Percentiles rank a stretch among this genome's conserved stretches.
These are phyloP conservation scores for Melanerpes aurifrons DNA, from an alignment of 2,113 vertebrate genomes.

Conservation along the genomic window DNA sequence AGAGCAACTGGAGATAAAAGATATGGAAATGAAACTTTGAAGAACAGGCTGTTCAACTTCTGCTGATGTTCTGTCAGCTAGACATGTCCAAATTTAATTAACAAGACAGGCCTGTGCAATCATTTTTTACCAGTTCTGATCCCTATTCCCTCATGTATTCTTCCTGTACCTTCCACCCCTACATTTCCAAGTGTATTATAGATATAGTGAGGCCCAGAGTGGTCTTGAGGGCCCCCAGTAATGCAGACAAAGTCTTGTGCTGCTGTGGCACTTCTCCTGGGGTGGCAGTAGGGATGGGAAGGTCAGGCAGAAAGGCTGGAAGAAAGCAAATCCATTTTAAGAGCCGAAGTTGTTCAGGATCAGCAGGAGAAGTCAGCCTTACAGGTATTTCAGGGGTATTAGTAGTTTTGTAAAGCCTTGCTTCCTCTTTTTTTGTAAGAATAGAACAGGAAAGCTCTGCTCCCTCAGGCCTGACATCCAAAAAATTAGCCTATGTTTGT, in stretches of 20 bases:
- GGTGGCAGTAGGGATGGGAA: rapidly evolving
- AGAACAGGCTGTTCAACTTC: neutral
- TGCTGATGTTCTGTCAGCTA: neutral
- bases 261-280: rapidly evolving
- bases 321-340: neutral
- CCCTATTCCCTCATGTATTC: neutral
- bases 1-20: neutral
- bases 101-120: neutral
- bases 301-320: neutral
- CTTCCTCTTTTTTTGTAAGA: neutral
- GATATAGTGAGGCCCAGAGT: neutral
- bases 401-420: neutral
- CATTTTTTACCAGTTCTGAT: neutral
- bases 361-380: neutral
- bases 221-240: neutral
- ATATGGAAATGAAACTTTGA: neutral
- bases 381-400: neutral
- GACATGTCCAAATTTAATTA: neutral
- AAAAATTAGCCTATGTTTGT: constrained; percentile 46
- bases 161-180: neutral
- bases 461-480: constrained; percentile 19
- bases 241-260: neutral
- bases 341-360: neutral
- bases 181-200: neutral
- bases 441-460: neutral